Base-by-base conservation (phyloP, 2,797 vertebrate genomes). In the Momotus momota region DNA sequence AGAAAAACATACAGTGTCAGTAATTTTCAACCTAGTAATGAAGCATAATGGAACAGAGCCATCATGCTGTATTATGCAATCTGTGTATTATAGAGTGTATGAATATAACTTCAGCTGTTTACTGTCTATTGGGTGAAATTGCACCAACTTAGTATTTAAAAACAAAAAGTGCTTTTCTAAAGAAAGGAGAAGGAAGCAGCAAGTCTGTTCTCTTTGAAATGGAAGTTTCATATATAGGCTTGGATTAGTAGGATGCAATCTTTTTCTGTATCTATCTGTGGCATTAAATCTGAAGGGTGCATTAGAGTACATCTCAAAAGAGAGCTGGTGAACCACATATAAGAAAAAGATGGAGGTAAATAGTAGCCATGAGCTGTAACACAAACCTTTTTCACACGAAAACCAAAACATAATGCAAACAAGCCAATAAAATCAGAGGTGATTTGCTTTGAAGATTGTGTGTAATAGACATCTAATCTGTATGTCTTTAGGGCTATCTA, bases 11-110 rank as follows among this genome's bases (percentile, higher is more conserved):
- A 49, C 21, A 79, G 11, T 60, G 78, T 55, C 48, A 70, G 79
- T 95, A 93, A 84, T 93, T 95, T 95, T 71, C 35, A 77, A 35
- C 35, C 15, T 33, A 31, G 43, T 86, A 93, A 95, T 62, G 73
- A 90, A 84, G 33, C 27, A 52, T 81, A 92, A 93, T 79, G 66
- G 83, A 73, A 48, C 33, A 88, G 48, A 81, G 13, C 55, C 46
- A 84, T 86, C 55, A 79, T 82, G 48, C 27, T 90, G 4, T 43
- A 27, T 83, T 89, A 51, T 61, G 67, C 55, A 85, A 62, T 58
- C 31, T 75, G 10, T 18, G 15, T 88, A 90, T 82, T 79, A 86
- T 45, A 84, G 54, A 77, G 70, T 13, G 10, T 70, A 31, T 78
- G 88, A 91, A 38, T 82, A 64, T 85, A 88, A 95, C 48, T 93